phyloP scores from a whole-genome alignment of 2,888 invertebrate species.

The Seira musarum region DNA sequence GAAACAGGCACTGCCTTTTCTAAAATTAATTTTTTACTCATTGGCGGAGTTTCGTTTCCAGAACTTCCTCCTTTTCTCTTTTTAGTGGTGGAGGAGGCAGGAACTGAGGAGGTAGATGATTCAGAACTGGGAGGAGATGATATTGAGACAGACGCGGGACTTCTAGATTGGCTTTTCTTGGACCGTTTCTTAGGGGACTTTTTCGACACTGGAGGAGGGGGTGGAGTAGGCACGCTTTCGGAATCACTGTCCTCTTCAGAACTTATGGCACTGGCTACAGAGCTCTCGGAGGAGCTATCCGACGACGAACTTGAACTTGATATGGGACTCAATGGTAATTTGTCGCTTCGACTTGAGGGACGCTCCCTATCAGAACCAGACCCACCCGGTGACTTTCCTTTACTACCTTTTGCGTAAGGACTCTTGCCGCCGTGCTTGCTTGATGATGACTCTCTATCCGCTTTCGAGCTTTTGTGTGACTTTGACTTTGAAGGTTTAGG shows the following conservation, averaged over 20 bases:
- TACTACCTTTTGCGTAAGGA: constrained; percentile 27
- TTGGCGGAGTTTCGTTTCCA: constrained; percentile 48
- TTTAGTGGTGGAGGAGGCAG: constrained; percentile 52
- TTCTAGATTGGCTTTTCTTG: constrained; percentile 59
- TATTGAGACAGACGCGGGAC: constrained; percentile 61
- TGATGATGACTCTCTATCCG: constrained; percentile 42
- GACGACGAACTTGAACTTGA: constrained; percentile 60
- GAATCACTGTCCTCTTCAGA: constrained; percentile 64
- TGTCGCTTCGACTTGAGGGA: constrained; percentile 52
- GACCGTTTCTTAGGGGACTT: constrained; percentile 54
- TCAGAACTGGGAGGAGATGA: constrained; percentile 64
- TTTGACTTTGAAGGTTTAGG: constrained; percentile 58
- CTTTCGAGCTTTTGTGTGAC: constrained; percentile 57
- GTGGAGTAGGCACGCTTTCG: constrained; percentile 38
- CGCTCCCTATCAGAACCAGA: constrained; percentile 26
- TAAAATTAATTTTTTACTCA: constrained; percentile 53
- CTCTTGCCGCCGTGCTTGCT: constrained; percentile 43
- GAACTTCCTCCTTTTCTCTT: constrained; percentile 51
- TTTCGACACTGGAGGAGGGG: constrained; percentile 36
- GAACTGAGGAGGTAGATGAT: constrained; percentile 64
- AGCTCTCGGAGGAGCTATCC: constrained; percentile 47
- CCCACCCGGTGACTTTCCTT: constrained; percentile 26
- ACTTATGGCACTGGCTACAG: constrained; percentile 64
- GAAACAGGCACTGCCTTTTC: constrained; percentile 62
- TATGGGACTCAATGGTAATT: constrained; percentile 59